phyloP scores from a whole-genome alignment of 2,888 invertebrate genomes.

The Ormia ochracea region DNA sequence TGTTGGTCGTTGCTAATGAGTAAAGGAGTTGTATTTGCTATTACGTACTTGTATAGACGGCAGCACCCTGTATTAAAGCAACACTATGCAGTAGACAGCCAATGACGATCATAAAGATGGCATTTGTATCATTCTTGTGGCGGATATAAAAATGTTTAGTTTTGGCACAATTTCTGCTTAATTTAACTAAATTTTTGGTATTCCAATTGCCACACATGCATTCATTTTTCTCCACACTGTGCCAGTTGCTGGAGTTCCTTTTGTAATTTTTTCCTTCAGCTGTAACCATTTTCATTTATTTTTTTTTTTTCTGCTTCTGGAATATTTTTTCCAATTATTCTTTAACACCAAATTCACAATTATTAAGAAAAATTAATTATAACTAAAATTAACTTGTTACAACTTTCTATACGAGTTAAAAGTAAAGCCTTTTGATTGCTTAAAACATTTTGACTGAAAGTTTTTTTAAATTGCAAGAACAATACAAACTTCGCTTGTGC shows the following conservation, averaged over 20 bases:
- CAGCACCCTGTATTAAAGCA: conserved; percentile 71
- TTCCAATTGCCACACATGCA: conserved; percentile 44
- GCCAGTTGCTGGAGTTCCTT: conserved; percentile 17
- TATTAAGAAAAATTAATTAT: neutral
- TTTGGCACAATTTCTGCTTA: conserved; percentile 46
- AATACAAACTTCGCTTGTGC: neutral
- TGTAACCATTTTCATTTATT: conserved; percentile 66
- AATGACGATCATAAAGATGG: conserved; percentile 67
- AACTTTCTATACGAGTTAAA: neutral
- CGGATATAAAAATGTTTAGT: conserved; percentile 22
- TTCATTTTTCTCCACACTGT: conserved; percentile 27
- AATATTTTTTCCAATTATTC: conserved; percentile 8
- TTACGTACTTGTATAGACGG: conserved; percentile 75
- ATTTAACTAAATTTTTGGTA: conserved; percentile 50
- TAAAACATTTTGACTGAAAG: neutral
- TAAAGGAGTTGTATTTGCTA: neutral
- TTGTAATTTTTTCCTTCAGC: conserved; percentile 52
- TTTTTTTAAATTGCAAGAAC: neutral
- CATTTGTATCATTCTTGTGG: conserved; percentile 39
- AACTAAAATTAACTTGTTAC: neutral
- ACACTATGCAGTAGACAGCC: conserved; percentile 68
- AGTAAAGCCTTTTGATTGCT: neutral
- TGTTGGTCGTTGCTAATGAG: neutral
- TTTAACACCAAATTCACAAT: neutral
- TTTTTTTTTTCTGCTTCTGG: neutral